These are phyloP conservation scores for Pachycephus smyrnensis DNA, from an alignment of 2,888 invertebrate species.

Conservation along the genomic window DNA sequence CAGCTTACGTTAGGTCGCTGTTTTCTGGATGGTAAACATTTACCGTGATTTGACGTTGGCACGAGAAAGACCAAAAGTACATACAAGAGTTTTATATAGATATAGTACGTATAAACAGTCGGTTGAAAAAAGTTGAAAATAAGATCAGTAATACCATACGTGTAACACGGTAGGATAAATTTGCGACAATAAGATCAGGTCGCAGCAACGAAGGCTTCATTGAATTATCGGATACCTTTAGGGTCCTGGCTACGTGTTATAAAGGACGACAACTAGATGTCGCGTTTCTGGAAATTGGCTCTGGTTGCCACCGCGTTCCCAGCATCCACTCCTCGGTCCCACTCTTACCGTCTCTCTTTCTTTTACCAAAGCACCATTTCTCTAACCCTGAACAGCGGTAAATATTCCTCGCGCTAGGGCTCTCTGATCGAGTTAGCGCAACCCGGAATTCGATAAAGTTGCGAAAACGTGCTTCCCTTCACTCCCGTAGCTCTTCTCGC, in stretches of 20 bases:
- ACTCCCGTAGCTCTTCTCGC: conserved; percentile 3
- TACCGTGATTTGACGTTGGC: background rate
- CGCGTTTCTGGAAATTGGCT: background rate
- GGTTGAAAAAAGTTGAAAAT: background rate
- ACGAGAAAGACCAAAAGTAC: background rate
- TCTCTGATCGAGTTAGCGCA: conserved; percentile 44
- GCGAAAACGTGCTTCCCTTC: conserved; percentile 34
- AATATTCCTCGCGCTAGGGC: conserved; percentile 41
- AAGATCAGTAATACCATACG: background rate
- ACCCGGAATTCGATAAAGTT: conserved; percentile 50
- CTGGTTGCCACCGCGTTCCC: background rate
- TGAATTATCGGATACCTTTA: background rate
- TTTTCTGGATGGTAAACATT: background rate
- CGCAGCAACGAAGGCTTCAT: background rate
- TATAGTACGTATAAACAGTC: background rate
- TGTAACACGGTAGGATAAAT: background rate
- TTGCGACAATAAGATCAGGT: background rate
- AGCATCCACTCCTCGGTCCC: background rate
- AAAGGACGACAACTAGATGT: background rate
- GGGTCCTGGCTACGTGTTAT: background rate
- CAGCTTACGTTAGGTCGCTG: background rate
- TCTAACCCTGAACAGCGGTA: conserved; percentile 22
- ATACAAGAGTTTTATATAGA: background rate
- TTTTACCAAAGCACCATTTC: background rate
- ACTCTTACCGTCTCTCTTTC: background rate